phyloP scores from a whole-genome alignment of 2,113 vertebrate genomes.

The Elgaria multicarinata region DNA sequence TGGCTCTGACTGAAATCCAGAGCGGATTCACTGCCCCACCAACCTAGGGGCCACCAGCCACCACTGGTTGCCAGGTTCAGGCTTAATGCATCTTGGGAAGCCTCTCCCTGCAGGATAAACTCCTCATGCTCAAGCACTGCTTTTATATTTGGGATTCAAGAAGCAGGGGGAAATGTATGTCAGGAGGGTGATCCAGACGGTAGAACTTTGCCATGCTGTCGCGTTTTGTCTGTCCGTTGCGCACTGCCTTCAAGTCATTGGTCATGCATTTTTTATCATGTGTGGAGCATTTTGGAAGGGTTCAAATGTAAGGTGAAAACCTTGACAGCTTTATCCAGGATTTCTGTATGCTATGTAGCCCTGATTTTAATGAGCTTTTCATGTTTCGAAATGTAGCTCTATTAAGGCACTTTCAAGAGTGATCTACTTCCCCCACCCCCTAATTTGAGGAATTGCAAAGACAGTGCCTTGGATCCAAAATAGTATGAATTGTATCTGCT shows the following conservation, averaged over 20 bases:
- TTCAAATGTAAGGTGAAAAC: slow-evolving; percentile 47
- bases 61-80: slow-evolving; percentile 10
- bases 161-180: slow-evolving; percentile 11
- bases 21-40: too few relatives aligned
- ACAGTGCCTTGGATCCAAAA: background rate
- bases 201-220: background rate
- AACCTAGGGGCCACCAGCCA: too few relatives aligned
- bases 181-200: background rate
- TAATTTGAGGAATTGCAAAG: background rate
- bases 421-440: background rate
- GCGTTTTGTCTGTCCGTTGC: slow-evolving; percentile 44
- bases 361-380: slow-evolving; percentile 18
- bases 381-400: background rate
- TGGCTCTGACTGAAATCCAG: too few relatives aligned
- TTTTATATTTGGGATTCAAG: slow-evolving; percentile 11
- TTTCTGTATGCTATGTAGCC: background rate
- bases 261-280: slow-evolving; percentile 46
- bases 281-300: background rate
- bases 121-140: background rate
- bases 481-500: background rate
- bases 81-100: slow-evolving; percentile 24
- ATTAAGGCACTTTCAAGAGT: background rate
- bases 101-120: accelerated
- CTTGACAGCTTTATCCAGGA: background rate
- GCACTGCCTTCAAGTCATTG: slow-evolving; percentile 9